These are phyloP conservation scores for Paelopatides confundens DNA, from an alignment of 53 echinoderm and acorn worm genomes.

Conservation along the genomic window DNA sequence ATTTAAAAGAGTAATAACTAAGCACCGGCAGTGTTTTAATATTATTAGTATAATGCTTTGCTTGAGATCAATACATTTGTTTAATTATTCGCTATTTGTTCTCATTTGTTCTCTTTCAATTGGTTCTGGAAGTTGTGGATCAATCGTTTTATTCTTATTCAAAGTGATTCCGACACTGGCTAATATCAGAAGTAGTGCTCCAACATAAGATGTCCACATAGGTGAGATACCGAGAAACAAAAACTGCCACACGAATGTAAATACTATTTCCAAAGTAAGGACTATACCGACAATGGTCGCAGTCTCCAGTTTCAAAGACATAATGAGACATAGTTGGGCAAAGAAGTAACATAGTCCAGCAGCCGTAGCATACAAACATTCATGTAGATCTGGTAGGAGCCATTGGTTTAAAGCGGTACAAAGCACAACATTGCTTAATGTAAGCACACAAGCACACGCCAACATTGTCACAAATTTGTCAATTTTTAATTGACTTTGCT, in stretches of 20 bases:
- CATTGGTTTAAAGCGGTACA: neutral
- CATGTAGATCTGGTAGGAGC: neutral
- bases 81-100: too few relatives aligned
- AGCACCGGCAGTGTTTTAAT: too few relatives aligned
- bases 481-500: neutral
- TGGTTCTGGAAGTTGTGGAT: too few relatives aligned
- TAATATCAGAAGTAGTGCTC: neutral
- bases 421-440: neutral
- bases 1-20: too few relatives aligned
- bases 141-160: neutral
- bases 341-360: neutral
- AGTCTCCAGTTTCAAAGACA: neutral
- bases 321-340: neutral
- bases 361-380: neutral
- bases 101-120: too few relatives aligned
- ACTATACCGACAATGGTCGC: neutral
- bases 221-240: neutral
- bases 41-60: too few relatives aligned
- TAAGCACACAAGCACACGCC: neutral
- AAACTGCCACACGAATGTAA: slow-evolving; percentile 9
- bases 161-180: neutral
- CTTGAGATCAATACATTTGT: too few relatives aligned
- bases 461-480: neutral
- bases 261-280: neutral
- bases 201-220: slow-evolving; percentile 21